Evolutionary conservation across 2,888 invertebrate genomes (phyloP).

Genomic region (Carpatolechia fugitivella): DNA sequence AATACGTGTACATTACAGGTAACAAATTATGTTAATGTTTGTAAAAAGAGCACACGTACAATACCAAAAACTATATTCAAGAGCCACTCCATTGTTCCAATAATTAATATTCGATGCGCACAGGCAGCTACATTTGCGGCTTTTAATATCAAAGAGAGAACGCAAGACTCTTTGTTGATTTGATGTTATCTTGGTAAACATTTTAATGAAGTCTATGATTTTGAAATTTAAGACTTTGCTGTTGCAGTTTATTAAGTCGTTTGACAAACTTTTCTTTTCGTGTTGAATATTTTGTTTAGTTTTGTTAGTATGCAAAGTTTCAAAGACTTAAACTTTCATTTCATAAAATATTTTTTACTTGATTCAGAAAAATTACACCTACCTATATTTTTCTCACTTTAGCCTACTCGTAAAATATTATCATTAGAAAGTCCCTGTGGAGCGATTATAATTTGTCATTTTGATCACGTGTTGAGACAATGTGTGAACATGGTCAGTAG

Average conservation of each 20-base stretch:
- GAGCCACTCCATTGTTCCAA: conserved; percentile 48
- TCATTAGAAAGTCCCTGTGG: conserved; percentile 64
- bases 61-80: conserved; percentile 52
- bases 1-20: conserved; percentile 3
- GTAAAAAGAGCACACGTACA: conserved; percentile 35
- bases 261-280: too few species aligned
- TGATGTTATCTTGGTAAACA: too few species aligned
- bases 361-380: too few species aligned
- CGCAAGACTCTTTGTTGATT: too few species aligned
- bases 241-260: too few species aligned
- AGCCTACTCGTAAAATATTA: neutral
- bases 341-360: too few species aligned
- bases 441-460: conserved; percentile 34
- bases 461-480: conserved; percentile 30
- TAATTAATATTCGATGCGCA: conserved; percentile 61
- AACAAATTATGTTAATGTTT: conserved; percentile 2
- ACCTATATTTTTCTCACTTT: neutral
- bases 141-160: neutral
- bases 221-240: too few species aligned
- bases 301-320: too few species aligned
- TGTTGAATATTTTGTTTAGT: too few species aligned
- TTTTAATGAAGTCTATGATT: too few species aligned
- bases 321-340: too few species aligned
- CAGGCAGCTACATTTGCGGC: conserved; percentile 24
- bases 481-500: neutral